Evolutionary conservation across 2,797 vertebrate genomes (phyloP).

Genomic region (Erethizon dorsatum): DNA sequence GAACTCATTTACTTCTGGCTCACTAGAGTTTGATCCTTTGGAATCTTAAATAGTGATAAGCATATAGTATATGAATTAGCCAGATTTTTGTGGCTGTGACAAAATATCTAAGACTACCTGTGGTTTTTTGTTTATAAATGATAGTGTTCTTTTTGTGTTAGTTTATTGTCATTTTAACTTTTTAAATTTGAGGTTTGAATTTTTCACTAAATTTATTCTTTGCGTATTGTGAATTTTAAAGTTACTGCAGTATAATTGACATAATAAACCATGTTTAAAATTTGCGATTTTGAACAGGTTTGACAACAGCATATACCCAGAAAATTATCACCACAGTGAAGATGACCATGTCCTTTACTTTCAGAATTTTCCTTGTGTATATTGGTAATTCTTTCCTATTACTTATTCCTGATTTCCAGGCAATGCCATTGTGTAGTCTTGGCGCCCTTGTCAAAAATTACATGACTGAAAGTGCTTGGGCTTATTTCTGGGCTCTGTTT

Average conservation of each 20-base stretch:
- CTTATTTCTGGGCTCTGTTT: not conserved
- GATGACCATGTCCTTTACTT: not conserved
- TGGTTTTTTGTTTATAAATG: constrained; percentile 45
- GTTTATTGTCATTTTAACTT: constrained; percentile 58
- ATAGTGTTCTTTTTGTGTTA: not conserved
- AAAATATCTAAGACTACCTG: not conserved
- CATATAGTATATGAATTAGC: not conserved
- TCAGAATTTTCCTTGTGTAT: not conserved
- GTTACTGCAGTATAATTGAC: constrained; percentile 35
- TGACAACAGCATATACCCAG: not conserved
- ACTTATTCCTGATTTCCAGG: not conserved
- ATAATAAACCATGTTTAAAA: constrained; percentile 8
- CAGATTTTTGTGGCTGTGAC: not conserved
- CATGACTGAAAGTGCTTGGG: not conserved
- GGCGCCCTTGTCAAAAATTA: not conserved
- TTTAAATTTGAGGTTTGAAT: constrained; percentile 46
- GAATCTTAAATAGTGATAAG: not conserved
- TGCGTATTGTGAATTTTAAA: constrained; percentile 52
- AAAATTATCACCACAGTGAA: not conserved
- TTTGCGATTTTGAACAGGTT: constrained; percentile 30
- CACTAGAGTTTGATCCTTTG: not conserved
- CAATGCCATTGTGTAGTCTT: not conserved
- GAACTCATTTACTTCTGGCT: constrained; percentile 12
- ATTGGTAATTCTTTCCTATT: not conserved
- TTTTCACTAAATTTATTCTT: constrained; percentile 21